Evolutionary conservation across 2,888 invertebrate species (phyloP).

Genomic region (Allolobophora icterica): DNA sequence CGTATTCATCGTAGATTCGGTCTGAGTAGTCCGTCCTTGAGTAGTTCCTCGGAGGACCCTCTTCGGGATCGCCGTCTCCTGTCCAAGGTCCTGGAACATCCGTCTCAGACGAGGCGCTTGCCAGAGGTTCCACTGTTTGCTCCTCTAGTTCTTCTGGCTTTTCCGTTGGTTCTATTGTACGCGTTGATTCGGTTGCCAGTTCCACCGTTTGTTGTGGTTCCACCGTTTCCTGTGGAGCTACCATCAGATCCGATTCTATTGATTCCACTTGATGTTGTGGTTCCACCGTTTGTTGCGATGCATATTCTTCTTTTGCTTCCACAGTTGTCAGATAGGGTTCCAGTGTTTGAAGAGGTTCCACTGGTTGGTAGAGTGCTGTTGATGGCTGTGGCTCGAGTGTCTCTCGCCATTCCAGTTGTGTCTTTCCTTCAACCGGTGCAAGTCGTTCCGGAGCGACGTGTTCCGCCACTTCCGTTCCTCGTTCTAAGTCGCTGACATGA

Average conservation of each 20-base stretch:
- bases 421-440: not conserved
- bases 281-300: not conserved
- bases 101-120: not conserved
- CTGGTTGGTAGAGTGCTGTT: not conserved
- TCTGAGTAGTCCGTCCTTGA: not conserved
- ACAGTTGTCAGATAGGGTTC: not conserved
- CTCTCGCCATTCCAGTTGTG: not conserved
- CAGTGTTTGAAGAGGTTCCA: not conserved
- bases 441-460: not conserved
- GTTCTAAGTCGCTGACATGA: not conserved
- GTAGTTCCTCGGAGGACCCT: not conserved
- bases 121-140: not conserved
- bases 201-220: not conserved
- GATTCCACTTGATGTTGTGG: not conserved
- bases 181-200: not conserved
- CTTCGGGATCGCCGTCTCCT: not conserved
- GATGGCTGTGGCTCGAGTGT: not conserved
- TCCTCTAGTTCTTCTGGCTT: not conserved
- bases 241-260: not conserved
- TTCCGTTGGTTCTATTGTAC: not conserved
- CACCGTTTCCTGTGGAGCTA: not conserved
- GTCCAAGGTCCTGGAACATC: not conserved
- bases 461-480: constrained; percentile 22
- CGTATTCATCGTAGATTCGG: not conserved
- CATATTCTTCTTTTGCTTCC: not conserved